phyloP scores from a whole-genome alignment of 2,888 invertebrate species.

The Cynaeus angustus region DNA sequence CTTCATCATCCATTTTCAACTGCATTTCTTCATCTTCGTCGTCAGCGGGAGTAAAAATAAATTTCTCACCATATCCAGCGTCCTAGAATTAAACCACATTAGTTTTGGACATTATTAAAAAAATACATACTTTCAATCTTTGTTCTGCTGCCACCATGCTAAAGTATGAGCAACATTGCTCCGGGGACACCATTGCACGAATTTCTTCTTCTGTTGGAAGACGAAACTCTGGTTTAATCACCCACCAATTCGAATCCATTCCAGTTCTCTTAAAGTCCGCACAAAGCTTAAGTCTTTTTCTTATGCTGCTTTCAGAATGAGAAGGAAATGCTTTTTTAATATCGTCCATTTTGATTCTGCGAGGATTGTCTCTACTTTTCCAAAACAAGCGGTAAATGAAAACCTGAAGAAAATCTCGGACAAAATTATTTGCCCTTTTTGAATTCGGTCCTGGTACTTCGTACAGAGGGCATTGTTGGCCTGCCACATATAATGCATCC shows the following conservation, averaged over 20 bases:
- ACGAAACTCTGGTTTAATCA: constrained; percentile 94
- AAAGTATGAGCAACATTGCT: constrained; percentile 98
- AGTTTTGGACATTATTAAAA: not conserved
- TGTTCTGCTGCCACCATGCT: constrained; percentile 99
- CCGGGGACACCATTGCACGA: constrained; percentile 97
- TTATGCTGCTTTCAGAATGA: constrained; percentile 97
- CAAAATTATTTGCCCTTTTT: constrained; percentile 97
- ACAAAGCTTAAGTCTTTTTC: constrained; percentile 96
- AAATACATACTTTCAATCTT: constrained; percentile 81
- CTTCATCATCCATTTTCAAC: constrained; percentile 98
- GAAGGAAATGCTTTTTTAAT: constrained; percentile 98
- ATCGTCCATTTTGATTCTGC: constrained; percentile 98
- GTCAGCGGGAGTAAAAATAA: constrained; percentile 96
- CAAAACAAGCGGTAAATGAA: constrained; percentile 98
- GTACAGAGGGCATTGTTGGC: constrained; percentile 96
- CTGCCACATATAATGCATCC: constrained; percentile 92
- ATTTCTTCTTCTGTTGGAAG: constrained; percentile 99
- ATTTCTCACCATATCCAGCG: constrained; percentile 97
- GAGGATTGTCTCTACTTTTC: constrained; percentile 93
- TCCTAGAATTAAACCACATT: constrained; percentile 76
- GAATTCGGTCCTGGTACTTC: constrained; percentile 99
- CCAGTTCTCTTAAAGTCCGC: constrained; percentile 99
- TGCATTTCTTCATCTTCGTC: constrained; percentile 97
- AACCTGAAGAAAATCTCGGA: constrained; percentile 94
- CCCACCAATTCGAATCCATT: constrained; percentile 93